phyloP scores from a whole-genome alignment of 2,797 vertebrate species.

The Capromys pilorides region DNA sequence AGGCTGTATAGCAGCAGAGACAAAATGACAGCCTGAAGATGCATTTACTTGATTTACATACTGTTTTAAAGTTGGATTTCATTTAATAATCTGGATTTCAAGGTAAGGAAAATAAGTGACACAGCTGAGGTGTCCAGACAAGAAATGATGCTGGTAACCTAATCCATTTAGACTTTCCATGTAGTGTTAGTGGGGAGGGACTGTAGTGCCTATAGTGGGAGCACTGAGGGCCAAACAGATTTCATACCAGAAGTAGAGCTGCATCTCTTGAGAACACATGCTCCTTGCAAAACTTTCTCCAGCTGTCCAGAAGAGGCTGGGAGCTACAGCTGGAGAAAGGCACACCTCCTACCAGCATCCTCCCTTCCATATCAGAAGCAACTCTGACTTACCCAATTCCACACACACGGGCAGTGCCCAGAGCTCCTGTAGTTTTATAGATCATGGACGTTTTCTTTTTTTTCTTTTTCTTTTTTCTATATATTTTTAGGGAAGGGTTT shows the following conservation, averaged over 20 bases:
- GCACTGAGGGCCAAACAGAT: not conserved
- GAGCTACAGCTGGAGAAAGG: not conserved
- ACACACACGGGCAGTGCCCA: not conserved
- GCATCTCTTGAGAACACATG: not conserved
- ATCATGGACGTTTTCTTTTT: not conserved
- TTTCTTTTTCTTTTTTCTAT: no score
- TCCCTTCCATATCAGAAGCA: not conserved
- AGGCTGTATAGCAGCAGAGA: not conserved
- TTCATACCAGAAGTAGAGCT: not conserved
- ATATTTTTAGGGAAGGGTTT: no score
- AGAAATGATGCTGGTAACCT: slow-evolving; percentile 1
- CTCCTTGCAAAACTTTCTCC: not conserved
- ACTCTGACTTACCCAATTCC: not conserved
- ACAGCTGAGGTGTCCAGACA: not conserved
- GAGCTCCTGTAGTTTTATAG: not conserved
- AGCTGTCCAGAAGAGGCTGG: not conserved
- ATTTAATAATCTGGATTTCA: slow-evolving; percentile 40
- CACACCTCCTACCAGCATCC: no score
- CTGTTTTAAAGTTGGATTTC: slow-evolving; percentile 49
- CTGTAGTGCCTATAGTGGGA: not conserved
- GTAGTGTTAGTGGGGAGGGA: not conserved
- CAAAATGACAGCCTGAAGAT: not conserved
- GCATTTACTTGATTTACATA: not conserved
- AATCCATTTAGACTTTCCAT: not conserved
- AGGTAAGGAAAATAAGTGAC: not conserved